Percentiles rank a stretch among this genome's conserved stretches.
Conservation (phyloP, 1,140 invertebrate genomes). For the Agraylea sexmaculata region DNA sequence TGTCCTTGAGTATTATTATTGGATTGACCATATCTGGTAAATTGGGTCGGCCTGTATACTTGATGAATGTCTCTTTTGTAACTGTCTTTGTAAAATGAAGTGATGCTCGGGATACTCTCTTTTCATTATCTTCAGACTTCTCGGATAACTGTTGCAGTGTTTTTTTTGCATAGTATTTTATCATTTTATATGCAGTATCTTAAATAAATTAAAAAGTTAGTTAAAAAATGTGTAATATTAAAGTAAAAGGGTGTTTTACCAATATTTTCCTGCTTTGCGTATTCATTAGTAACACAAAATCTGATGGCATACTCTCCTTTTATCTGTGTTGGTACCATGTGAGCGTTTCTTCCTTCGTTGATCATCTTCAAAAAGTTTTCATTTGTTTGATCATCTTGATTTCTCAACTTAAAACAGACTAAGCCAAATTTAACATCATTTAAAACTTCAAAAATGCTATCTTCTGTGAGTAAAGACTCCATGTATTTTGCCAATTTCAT, state of each 20-base stretch:
- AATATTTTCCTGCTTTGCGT: slow-evolving; percentile 66
- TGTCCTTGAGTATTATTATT: too few species aligned
- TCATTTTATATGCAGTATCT: background rate
- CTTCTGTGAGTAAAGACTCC: slow-evolving; percentile 59
- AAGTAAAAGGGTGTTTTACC: slow-evolving; percentile 29
- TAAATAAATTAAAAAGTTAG: slow-evolving; percentile 9
- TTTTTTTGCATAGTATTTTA: too few species aligned
- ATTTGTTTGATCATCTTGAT: slow-evolving; percentile 61
- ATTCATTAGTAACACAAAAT: slow-evolving; percentile 74
- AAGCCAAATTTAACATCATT: slow-evolving; percentile 68
- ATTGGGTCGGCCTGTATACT: too few species aligned
- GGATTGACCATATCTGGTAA: too few species aligned
- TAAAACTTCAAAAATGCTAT: slow-evolving; percentile 71
- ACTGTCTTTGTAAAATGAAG: too few species aligned
- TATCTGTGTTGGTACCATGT: slow-evolving; percentile 79
- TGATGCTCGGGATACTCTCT: too few species aligned
- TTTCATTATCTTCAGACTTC: too few species aligned
- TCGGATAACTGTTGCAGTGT: too few species aligned
- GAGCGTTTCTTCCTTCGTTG: slow-evolving; percentile 77
- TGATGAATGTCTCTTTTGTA: too few species aligned
- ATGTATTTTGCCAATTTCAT: slow-evolving; percentile 78
- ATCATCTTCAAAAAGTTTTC: slow-evolving; percentile 71
- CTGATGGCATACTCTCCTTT: slow-evolving; percentile 68
- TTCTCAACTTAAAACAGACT: slow-evolving; percentile 55
- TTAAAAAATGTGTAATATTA: slow-evolving; percentile 11